Base-by-base conservation (phyloP, 2,797 vertebrate species). In the Molothrus aeneus region DNA sequence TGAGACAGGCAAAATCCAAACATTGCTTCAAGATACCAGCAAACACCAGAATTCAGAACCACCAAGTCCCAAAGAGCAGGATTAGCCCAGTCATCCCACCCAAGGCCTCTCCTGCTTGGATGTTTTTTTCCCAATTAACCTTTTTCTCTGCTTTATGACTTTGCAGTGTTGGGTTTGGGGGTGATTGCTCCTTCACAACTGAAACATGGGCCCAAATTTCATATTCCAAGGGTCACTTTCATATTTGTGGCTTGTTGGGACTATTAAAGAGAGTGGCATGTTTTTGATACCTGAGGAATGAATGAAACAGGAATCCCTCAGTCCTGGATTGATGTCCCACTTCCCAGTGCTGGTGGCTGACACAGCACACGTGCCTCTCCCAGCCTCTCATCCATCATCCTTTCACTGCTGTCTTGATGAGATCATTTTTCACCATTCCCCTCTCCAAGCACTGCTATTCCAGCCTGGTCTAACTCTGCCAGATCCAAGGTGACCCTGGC, bases 401-500 rank as follows among this genome's bases (percentile, higher is more conserved):
- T 82, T 56, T 50, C 40, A 11, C 4, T 64, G 73, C 69, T 13
- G 21, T 11, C 54, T 50, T 9, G 38, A 38, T 1, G 4, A 82
- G 72, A 42, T 47, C 11, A 18, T 59, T 70, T 80, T 68, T 42
- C 36, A 25, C 15, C 7, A 8, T 36, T 54, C 25, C 15, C 31
- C 19, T 4, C 47, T 54, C 43, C 26, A 29, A 71, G 70, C 40
- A 14, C 81, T 51, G 73, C 87, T 40, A 17, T 53, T 36, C n/a
- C 70, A 74, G 78, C 54, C 50, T 81, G 75, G 11, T 32, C 29
- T 36, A 29, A 32, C 5, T 4, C 57, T 84, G 74, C 34, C 82
- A 78, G 60, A 7, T 10, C 47, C 72, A 66, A 94, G 92, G 88
- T 88, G 94, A 90, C 82, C 78, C 60, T 3, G 24, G 22, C 82